Evolutionary conservation across 2,888 invertebrate species (phyloP), one percentile per base, ranked within the genome.

Genomic region (Nemapogon koenigi): DNA sequence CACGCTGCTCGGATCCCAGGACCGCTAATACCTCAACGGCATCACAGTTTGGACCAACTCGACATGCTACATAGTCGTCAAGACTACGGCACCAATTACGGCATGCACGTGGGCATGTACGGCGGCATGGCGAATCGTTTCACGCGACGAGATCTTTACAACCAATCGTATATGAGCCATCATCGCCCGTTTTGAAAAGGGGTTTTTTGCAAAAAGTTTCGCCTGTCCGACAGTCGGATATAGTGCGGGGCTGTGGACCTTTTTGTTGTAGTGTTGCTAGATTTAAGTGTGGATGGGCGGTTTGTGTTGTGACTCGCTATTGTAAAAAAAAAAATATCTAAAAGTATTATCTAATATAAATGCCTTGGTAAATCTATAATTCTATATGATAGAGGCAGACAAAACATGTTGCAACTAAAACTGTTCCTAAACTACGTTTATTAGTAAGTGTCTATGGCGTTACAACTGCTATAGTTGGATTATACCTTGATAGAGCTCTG

Each of bases 131-230:
- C 56, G 43, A 55, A 54, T 49, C 59, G 73, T 7, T 59, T 58
- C 56, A 55, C 59, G 16, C 59, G 72, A 4, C 73, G 73, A 45
- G 75, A 76, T 55, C 51, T 62, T 47, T 67, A 62, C 57, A 72
- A 69, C 56, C 55, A 72, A 33, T 55, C 63, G 15, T 72, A 70
- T 43, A 65, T 66, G 63, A 52, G 55, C 38, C 72, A 78, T 49
- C 75, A 76, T 51, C 70, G 78, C 53, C 78, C 75, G 51, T 78
- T 78, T 69, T 78, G 78, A 78, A 78, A 73, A 73, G 76, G 75
- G 58, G 58, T 73, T 41, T 75, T 67, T 49, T 78, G 78, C 53
- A 76, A 73, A 55, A 76, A 73, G 62, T 76, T 76, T 57, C 75
- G 78, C 55, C 60, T 78, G 3, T 57, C 61, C 65, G 78, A 78